Percentiles rank a stretch among this genome's conserved stretches.
These are phyloP conservation scores for Stictocephala bisonia DNA, from an alignment of 2,888 invertebrate genomes.

Conservation along the genomic window DNA sequence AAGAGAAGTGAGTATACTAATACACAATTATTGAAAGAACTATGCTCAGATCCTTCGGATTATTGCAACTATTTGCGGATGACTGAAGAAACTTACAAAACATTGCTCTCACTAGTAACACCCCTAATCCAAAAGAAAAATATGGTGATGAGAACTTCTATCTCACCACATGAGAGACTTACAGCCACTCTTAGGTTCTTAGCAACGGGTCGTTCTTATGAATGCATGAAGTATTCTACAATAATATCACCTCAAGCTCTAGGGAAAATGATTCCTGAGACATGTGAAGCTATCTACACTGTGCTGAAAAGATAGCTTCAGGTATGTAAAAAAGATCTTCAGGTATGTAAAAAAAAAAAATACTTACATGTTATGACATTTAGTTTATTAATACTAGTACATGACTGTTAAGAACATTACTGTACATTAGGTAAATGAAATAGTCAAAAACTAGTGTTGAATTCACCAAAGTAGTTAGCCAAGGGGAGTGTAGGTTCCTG, in stretches of 20 bases:
- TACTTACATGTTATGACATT: background rate
- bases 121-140: constrained; percentile 6
- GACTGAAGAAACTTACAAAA: constrained; percentile 20
- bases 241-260: constrained; percentile 14
- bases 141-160: constrained; percentile 14
- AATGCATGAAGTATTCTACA: background rate
- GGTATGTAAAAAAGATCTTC: background rate
- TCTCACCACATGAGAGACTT: constrained; percentile 18
- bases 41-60: constrained; percentile 3
- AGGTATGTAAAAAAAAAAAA: background rate
- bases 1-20: constrained; percentile 2
- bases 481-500: constrained; percentile 13
- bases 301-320: constrained; percentile 22
- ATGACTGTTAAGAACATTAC: no score
- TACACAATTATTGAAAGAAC: background rate
- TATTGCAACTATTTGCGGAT: constrained; percentile 28
- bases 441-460: background rate
- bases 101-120: constrained; percentile 18
- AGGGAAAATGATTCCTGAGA: background rate
- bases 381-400: background rate
- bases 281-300: background rate
- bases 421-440: no score
- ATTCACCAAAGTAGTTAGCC: background rate
- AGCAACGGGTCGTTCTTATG: constrained; percentile 9
- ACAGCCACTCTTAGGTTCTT: constrained; percentile 29